phyloP scores from a whole-genome alignment of 2,797 vertebrate genomes.

The Cichlasoma orientale region DNA sequence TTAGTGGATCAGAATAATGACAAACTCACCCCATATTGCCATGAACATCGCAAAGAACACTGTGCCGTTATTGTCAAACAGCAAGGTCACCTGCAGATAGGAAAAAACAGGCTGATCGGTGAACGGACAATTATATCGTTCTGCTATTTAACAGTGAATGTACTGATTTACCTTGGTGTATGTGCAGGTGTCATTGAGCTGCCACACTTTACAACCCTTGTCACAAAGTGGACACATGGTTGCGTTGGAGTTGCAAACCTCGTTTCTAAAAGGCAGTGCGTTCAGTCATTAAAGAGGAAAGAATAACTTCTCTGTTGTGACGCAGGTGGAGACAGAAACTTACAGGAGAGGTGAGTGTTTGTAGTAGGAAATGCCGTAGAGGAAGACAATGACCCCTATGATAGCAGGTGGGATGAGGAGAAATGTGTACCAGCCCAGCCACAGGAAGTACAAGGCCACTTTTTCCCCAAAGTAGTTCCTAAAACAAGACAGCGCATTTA shows the following conservation, averaged over 20 bases:
- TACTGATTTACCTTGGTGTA: slow-evolving; percentile 87
- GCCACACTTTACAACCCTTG: slow-evolving; percentile 86
- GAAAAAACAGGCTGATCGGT: slow-evolving; percentile 13
- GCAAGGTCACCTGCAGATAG: slow-evolving; percentile 85
- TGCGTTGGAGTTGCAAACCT: slow-evolving; percentile 86
- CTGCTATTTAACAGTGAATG: not conserved
- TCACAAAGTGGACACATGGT: slow-evolving; percentile 94
- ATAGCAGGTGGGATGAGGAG: slow-evolving; percentile 84
- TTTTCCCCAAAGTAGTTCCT: slow-evolving; percentile 96
- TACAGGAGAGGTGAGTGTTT: slow-evolving; percentile 89
- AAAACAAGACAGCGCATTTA: slow-evolving; percentile 19
- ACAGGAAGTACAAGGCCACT: slow-evolving; percentile 93
- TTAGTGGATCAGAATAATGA: not conserved
- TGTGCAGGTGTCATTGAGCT: slow-evolving; percentile 89
- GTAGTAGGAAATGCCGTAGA: slow-evolving; percentile 85
- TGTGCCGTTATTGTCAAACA: slow-evolving; percentile 93
- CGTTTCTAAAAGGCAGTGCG: slow-evolving; percentile 80
- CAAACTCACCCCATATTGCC: slow-evolving; percentile 94
- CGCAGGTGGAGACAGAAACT: slow-evolving; percentile 33
- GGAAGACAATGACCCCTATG: slow-evolving; percentile 81
- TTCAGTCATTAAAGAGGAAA: not conserved
- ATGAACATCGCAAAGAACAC: slow-evolving; percentile 93
- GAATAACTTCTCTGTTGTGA: not conserved
- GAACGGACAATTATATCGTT: not conserved
- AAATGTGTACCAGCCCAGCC: slow-evolving; percentile 94